Evolutionary conservation across 2,888 invertebrate species (phyloP).

Genomic region (Hydrotaea diabolus): DNA sequence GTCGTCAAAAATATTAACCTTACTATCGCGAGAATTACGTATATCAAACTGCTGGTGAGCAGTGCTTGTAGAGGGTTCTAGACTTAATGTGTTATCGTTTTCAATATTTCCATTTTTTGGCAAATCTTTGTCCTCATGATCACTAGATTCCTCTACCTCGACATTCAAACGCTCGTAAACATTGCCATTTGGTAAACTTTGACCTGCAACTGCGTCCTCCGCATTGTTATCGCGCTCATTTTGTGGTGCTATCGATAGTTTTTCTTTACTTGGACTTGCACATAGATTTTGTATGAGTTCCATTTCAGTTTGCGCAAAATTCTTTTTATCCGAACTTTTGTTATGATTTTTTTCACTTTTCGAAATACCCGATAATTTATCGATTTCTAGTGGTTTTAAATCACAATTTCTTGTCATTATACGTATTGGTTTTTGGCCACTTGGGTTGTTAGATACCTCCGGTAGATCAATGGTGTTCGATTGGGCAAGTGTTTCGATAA

Average conservation of each 20-base stretch:
- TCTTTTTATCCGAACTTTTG: not conserved
- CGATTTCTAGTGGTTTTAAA: not conserved
- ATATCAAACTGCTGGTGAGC: not conserved
- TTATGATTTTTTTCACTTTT: not conserved
- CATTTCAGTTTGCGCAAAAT: conserved; percentile 35
- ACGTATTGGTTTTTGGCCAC: not conserved
- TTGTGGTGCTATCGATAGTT: not conserved
- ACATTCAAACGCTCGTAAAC: no score
- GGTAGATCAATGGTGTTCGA: no score
- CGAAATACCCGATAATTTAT: not conserved
- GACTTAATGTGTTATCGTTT: not conserved
- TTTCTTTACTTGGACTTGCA: not conserved
- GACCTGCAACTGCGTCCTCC: no score
- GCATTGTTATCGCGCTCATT: not conserved
- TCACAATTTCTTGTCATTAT: not conserved
- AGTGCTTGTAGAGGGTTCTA: not conserved
- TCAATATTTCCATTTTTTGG: not conserved
- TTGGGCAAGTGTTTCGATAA: no score
- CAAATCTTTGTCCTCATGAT: not conserved
- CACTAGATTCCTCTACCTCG: not conserved
- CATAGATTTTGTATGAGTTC: conserved; percentile 3
- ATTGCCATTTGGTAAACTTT: not conserved
- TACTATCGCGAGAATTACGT: not conserved
- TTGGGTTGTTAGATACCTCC: not conserved
- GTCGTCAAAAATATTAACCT: not conserved